Percentiles rank a stretch among this genome's conserved stretches.
Evolutionary conservation across 2,797 vertebrate genomes (phyloP).

Genomic region (Columba guinea): DNA sequence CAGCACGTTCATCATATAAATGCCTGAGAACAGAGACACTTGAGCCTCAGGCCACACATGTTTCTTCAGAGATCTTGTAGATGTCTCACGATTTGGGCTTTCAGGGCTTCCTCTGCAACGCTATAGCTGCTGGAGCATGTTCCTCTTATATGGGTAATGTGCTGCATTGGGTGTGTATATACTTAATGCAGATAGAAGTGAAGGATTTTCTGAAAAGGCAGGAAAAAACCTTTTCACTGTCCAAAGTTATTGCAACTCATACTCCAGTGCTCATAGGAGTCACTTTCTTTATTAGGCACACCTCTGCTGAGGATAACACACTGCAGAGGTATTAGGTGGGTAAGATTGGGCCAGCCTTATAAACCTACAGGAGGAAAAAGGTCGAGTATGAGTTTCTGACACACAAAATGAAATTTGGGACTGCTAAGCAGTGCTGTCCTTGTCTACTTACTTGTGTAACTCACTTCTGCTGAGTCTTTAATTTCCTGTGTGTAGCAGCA

Average conservation of each 20-base stretch:
- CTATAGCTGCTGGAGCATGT: fast-evolving
- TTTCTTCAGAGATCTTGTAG: not conserved
- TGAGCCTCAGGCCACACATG: not conserved
- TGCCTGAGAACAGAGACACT: not conserved
- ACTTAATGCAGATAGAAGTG: not conserved
- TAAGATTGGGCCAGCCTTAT: not conserved
- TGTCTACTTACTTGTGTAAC: not conserved
- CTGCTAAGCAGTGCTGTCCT: not conserved
- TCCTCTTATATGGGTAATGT: not conserved
- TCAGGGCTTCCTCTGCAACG: not conserved
- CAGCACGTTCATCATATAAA: fast-evolving
- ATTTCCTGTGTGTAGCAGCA: not conserved
- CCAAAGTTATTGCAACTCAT: not conserved
- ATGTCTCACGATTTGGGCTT: not conserved
- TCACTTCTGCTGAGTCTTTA: not conserved
- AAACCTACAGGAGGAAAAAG: not conserved
- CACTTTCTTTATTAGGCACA: not conserved
- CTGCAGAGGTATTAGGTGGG: not conserved
- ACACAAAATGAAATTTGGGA: not conserved
- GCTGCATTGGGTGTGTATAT: fast-evolving
- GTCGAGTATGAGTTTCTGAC: not conserved
- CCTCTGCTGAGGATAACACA: fast-evolving
- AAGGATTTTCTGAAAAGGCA: not conserved
- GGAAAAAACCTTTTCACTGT: not conserved
- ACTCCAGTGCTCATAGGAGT: not conserved